Percentiles rank a stretch among this genome's conserved stretches.
phyloP scores from a whole-genome alignment of 2,888 invertebrate species.

The Cephus runcator region DNA sequence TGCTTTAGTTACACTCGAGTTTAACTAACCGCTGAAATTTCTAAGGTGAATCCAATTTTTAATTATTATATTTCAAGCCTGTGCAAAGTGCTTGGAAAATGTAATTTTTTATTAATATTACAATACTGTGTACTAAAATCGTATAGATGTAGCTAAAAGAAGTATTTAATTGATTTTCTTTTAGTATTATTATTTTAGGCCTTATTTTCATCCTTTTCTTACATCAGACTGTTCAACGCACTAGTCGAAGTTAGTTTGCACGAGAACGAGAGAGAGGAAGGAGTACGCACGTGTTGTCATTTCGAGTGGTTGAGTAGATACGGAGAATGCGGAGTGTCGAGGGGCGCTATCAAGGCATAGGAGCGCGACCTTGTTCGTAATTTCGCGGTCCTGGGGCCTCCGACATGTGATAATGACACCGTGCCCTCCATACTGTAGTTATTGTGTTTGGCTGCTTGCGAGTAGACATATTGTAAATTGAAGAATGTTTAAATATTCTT shows the following conservation, averaged over 20 bases:
- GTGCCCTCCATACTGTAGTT: conserved; percentile 27
- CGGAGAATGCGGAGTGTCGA: conserved; percentile 3
- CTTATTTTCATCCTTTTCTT: background rate
- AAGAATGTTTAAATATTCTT: background rate
- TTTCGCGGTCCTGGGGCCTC: conserved; percentile 35
- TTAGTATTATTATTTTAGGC: background rate
- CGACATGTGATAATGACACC: conserved; percentile 38
- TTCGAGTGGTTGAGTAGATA: conserved; percentile 9
- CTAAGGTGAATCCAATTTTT: background rate
- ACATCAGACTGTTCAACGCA: background rate
- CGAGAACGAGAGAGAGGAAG: background rate
- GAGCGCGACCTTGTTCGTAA: conserved; percentile 38
- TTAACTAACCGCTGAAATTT: background rate
- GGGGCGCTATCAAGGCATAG: conserved; percentile 11
- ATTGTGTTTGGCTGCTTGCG: conserved; percentile 15
- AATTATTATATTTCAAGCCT: background rate
- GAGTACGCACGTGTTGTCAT: conserved; percentile 1
- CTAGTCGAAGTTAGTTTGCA: background rate
- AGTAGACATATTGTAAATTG: background rate
- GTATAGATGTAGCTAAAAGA: background rate
- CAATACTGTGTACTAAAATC: background rate
- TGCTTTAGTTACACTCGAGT: background rate
- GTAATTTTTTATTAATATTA: background rate
- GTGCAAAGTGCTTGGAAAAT: background rate
- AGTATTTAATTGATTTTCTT: background rate